Conservation (phyloP, 2,888 invertebrate species). For the Nezara viridula region DNA sequence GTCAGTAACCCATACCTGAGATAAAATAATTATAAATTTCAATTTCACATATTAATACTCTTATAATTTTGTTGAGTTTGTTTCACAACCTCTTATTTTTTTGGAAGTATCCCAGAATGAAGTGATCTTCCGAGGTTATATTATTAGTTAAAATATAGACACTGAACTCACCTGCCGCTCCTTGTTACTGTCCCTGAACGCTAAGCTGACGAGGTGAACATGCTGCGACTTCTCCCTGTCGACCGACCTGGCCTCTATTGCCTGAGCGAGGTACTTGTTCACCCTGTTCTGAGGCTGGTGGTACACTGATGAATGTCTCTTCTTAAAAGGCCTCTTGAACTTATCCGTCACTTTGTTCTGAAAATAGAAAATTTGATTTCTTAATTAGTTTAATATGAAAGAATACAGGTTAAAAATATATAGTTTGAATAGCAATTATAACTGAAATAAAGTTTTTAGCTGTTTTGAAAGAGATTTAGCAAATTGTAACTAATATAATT, state of each 20-base stretch:
- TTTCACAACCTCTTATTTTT: too few relatives aligned
- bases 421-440: too few relatives aligned
- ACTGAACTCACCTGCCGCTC: conserved; percentile 84
- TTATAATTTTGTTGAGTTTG: too few relatives aligned
- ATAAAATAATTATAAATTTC: too few relatives aligned
- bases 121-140: too few relatives aligned
- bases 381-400: background rate
- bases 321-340: conserved; percentile 89
- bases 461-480: too few relatives aligned
- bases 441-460: too few relatives aligned
- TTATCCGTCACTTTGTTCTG: conserved; percentile 89
- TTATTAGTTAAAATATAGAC: too few relatives aligned
- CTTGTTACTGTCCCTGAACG: conserved; percentile 87
- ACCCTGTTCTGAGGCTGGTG: conserved; percentile 92
- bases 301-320: conserved; percentile 87
- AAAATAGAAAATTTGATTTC: conserved; percentile 66
- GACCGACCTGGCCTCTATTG: conserved; percentile 90
- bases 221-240: conserved; percentile 91
- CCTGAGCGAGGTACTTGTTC: conserved; percentile 92
- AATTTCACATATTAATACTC: too few relatives aligned
- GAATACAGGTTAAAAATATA: background rate
- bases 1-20: too few relatives aligned
- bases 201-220: conserved; percentile 86
- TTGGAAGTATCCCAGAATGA: too few relatives aligned
- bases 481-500: too few relatives aligned